phyloP scores from a whole-genome alignment of 2,888 invertebrate species.

The Lepidonotus clava region DNA sequence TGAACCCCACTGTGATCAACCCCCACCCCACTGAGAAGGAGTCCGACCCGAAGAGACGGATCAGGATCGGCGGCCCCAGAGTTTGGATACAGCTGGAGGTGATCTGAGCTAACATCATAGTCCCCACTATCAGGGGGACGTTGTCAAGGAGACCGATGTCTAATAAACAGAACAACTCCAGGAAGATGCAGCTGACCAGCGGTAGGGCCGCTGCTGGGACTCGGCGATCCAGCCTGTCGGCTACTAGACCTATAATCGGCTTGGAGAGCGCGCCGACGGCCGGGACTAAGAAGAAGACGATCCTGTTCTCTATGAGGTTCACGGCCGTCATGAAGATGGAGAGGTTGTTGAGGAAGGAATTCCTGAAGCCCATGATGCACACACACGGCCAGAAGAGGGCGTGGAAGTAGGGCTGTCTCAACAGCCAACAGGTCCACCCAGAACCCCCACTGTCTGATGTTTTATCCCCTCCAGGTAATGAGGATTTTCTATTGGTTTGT shows the following conservation, averaged over 20 bases:
- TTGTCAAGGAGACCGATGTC: neutral
- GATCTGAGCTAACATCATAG: conserved; percentile 8
- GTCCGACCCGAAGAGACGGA: neutral
- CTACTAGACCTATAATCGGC: neutral
- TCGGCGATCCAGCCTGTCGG: neutral
- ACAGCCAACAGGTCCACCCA: neutral
- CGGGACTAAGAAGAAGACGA: neutral
- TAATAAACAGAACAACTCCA: neutral
- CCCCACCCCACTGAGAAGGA: conserved; percentile 1
- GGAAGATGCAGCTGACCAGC: neutral
- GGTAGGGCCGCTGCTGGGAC: neutral
- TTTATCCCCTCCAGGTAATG: too few relatives aligned
- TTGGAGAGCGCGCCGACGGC: neutral
- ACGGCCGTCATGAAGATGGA: neutral
- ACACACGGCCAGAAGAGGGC: conserved; percentile 12
- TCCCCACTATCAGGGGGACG: neutral
- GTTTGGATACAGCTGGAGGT: conserved; percentile 30
- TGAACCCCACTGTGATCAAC: neutral
- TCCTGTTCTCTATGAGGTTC: neutral
- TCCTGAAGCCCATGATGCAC: neutral
- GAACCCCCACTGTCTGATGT: too few relatives aligned
- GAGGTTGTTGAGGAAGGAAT: conserved; percentile 12
- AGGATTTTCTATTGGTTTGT: neutral
- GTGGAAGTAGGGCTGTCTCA: conserved; percentile 8
- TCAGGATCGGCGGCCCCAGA: conserved; percentile 2